Evolutionary conservation across 2,888 invertebrate genomes (phyloP).

Genomic region (Arctia plantaginis): DNA sequence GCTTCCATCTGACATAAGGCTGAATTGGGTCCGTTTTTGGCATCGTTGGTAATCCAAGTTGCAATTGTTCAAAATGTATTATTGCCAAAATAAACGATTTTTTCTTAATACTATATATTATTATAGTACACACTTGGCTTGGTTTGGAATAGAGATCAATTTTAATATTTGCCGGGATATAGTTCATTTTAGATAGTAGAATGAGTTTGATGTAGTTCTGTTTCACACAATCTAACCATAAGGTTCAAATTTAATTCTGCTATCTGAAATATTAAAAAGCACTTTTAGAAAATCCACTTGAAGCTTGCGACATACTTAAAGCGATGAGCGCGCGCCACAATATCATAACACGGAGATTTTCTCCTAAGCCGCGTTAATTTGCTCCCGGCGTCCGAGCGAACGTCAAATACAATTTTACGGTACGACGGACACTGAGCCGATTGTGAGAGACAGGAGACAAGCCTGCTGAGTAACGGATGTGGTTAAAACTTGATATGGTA

Average conservation of each 20-base stretch:
- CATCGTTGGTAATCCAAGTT: too few relatives aligned
- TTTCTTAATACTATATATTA: too few relatives aligned
- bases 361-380: constrained; percentile 82
- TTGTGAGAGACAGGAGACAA: constrained; percentile 82
- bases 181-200: not conserved
- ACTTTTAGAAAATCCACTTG: constrained; percentile 44
- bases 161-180: too few relatives aligned
- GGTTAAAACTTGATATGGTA: constrained; percentile 53
- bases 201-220: not conserved
- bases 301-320: constrained; percentile 72
- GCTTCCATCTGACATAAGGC: too few relatives aligned
- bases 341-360: constrained; percentile 83
- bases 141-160: not conserved
- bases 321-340: constrained; percentile 70
- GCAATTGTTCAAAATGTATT: too few relatives aligned
- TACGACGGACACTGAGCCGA: constrained; percentile 83
- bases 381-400: constrained; percentile 67
- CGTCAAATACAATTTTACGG: constrained; percentile 87
- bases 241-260: not conserved
- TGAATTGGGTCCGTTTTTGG: too few relatives aligned
- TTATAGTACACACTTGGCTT: too few relatives aligned
- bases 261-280: not conserved
- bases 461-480: constrained; percentile 64
- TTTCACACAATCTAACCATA: not conserved
- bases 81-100: too few relatives aligned